Base-by-base conservation (phyloP, 2,797 vertebrate genomes). In the Scleropages formosus region DNA sequence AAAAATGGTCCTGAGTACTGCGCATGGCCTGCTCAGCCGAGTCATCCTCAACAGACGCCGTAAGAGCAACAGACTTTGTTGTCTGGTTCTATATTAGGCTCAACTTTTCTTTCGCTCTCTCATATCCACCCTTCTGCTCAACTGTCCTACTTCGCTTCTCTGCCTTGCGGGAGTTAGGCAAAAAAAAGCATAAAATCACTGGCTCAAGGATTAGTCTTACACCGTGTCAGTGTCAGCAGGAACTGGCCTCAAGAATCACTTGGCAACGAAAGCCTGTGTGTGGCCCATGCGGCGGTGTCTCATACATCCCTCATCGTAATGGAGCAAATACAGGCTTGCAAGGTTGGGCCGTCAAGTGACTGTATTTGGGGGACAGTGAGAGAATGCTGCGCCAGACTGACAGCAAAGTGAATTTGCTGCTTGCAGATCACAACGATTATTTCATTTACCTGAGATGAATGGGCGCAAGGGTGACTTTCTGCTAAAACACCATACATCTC, bases 401-500 rank as follows among this genome's bases (percentile, higher is more conserved):
- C 80, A 84, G 77, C 75, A 84, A 83, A 86, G 80, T 79, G 75
- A 84, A 83, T 87, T 84, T 82, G 78, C 78, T 74, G 82, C 80
- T 78, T 81, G 78, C 83, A 81, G 82, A 87, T 88, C 83, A 85
- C 82, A 87, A 83, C 82, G 75, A 87, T 86, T 82, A 83, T 83
- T 87, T 85, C 84, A 85, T 83, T 82, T 80, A 73, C 78, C 39
- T 80, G 76, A 82, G 81, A 83, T 85, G 79, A 87, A 83, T 85
- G 77, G 66, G 39, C 81, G 82, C 70, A 76, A 80, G 62, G 64
- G 72, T 31, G 20, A 44, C 59, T 51, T 76, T 75, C 67, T 51
- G n/a, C 24, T 73, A 64, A 61, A 74, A 58, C 64, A 70, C 56
- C 61, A 22, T 51, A 24, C 74, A 68, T 76, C 75, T 56, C 74